A percentile compares a stretch with the other conserved stretches of the same genome.
These are phyloP conservation scores for Eonycteris spelaea DNA, from an alignment of 2,113 vertebrate genomes.

Conservation along the genomic window DNA sequence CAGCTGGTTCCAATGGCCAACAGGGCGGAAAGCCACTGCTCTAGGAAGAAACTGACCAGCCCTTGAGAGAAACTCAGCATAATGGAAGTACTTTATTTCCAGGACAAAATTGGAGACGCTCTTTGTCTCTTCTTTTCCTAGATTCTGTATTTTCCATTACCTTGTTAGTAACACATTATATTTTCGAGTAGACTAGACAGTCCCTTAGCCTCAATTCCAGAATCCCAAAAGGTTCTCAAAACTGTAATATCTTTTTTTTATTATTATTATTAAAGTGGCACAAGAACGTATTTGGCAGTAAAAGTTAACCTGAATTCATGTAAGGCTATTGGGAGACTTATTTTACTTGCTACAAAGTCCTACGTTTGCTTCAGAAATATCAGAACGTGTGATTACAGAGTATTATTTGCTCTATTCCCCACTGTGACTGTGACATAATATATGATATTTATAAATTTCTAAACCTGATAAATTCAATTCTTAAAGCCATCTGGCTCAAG, in stretches of 20 bases:
- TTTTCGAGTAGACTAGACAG: background rate
- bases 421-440: background rate
- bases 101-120: background rate
- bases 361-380: constrained; percentile 26
- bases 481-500: background rate
- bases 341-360: background rate
- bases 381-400: background rate
- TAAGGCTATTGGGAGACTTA: background rate
- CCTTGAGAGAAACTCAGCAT: background rate
- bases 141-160: background rate
- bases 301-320: background rate
- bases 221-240: constrained; percentile 8
- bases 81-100: background rate
- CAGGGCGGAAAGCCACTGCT: background rate
- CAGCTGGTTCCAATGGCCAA: background rate
- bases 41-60: background rate
- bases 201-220: background rate
- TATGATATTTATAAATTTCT: background rate
- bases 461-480: background rate
- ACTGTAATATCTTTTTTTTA: background rate
- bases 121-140: background rate
- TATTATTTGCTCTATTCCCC: background rate
- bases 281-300: background rate
- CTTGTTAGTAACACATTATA: background rate
- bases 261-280: background rate